These are phyloP conservation scores for Trimorus sp. DNA, from an alignment of 2,888 invertebrate genomes.

Conservation along the genomic window DNA sequence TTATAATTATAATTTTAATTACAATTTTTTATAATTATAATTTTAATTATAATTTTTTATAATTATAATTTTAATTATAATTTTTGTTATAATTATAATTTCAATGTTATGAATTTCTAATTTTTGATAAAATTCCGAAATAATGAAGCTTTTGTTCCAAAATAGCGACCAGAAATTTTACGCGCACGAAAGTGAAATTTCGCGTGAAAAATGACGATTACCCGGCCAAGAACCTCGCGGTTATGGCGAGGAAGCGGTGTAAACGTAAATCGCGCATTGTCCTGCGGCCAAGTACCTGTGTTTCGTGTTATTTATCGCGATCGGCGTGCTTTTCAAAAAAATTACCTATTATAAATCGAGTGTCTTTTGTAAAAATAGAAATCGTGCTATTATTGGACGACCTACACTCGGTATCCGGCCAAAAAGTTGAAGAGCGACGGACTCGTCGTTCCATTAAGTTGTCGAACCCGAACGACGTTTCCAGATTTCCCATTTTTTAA, in stretches of 20 bases:
- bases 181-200: constrained; percentile 7
- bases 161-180: too few relatives aligned
- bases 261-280: constrained; percentile 73
- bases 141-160: too few relatives aligned
- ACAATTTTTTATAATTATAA: too few relatives aligned
- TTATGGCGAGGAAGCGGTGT: constrained; percentile 24
- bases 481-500: constrained; percentile 10
- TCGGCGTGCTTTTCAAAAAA: constrained; percentile 66
- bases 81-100: too few relatives aligned
- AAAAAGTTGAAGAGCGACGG: constrained; percentile 76
- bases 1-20: too few relatives aligned
- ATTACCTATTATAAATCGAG: constrained; percentile 68
- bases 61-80: too few relatives aligned
- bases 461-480: constrained; percentile 65
- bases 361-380: constrained; percentile 77
- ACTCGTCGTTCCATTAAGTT: constrained; percentile 69
- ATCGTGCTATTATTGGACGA: constrained; percentile 78
- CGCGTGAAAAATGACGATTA: constrained; percentile 52
- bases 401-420: constrained; percentile 80
- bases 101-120: too few relatives aligned
- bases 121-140: too few relatives aligned
- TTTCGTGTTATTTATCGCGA: constrained; percentile 70
- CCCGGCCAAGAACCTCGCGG: constrained; percentile 48
- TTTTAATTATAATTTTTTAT: too few relatives aligned
- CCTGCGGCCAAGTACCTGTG: constrained; percentile 75